A percentile compares a stretch with the other conserved stretches of the same genome.
Evolutionary conservation across 2,113 vertebrate species (phyloP).

Genomic region (Callaeas wilsoni): DNA sequence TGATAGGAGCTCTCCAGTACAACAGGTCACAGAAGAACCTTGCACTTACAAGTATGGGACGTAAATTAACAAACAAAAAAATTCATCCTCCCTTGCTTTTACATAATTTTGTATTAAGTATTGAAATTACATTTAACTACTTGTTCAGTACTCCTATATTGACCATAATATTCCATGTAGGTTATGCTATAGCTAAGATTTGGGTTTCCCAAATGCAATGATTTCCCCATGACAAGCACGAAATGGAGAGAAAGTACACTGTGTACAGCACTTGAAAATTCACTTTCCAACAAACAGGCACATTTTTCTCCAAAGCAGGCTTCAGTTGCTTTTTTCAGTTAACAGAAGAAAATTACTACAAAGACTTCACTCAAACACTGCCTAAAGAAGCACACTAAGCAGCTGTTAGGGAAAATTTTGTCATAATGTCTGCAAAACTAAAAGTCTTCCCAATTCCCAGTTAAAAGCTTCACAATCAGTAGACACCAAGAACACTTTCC

Average conservation of each 20-base stretch:
- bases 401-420: neutral
- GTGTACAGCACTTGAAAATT: neutral
- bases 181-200: neutral
- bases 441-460: neutral
- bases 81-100: neutral
- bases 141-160: neutral
- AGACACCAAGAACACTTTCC: neutral
- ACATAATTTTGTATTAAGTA: neutral
- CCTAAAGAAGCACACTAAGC: neutral
- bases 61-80: neutral
- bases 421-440: neutral
- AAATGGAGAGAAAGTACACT: neutral
- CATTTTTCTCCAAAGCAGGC: neutral
- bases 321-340: neutral
- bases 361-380: neutral
- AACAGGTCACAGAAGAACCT: neutral
- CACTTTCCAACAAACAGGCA: neutral
- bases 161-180: neutral
- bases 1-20: neutral
- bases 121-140: neutral
- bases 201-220: neutral
- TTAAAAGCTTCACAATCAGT: neutral
- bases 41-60: neutral
- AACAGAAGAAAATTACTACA: neutral
- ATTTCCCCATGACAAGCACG: neutral